Conservation (phyloP, 1,140 invertebrate genomes). For the Araneus ventricosus region DNA sequence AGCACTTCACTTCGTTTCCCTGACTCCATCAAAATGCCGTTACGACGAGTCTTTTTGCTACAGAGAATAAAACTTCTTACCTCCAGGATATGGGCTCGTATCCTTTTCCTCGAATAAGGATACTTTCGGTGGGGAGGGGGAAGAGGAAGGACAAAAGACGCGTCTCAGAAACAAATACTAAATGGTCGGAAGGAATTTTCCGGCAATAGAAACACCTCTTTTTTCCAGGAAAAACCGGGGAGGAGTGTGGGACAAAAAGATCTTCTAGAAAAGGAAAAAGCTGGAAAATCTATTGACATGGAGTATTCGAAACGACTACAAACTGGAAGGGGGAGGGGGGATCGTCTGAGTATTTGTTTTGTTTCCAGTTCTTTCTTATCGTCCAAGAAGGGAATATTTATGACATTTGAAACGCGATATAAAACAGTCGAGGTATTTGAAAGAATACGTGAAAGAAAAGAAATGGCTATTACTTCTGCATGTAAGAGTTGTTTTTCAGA, state of each 20-base stretch:
- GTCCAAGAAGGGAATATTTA: conserved; percentile 2
- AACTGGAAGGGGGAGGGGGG: not conserved
- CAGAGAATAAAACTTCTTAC: conserved; percentile 49
- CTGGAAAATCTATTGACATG: conserved; percentile 58
- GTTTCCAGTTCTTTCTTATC: conserved; percentile 32
- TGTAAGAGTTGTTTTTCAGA: no score
- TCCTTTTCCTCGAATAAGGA: conserved; percentile 14
- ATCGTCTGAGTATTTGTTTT: conserved; percentile 3
- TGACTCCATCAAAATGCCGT: conserved; percentile 18
- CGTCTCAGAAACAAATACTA: conserved; percentile 65
- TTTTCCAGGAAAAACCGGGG: not conserved
- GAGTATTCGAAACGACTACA: conserved; percentile 50
- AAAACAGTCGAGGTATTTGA: conserved; percentile 14
- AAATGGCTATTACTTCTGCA: no score
- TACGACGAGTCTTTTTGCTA: not conserved
- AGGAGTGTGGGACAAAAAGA: not conserved
- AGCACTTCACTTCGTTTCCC: not conserved
- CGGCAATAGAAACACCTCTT: conserved; percentile 55
- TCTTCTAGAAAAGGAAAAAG: not conserved
- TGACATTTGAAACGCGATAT: conserved; percentile 46
- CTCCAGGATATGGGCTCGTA: conserved; percentile 35
- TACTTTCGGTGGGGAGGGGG: not conserved
- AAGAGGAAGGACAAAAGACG: not conserved
- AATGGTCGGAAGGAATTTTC: conserved; percentile 61
- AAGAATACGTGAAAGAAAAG: not conserved